phyloP scores from a whole-genome alignment of 2,797 vertebrate species.

The Lates japonicus region DNA sequence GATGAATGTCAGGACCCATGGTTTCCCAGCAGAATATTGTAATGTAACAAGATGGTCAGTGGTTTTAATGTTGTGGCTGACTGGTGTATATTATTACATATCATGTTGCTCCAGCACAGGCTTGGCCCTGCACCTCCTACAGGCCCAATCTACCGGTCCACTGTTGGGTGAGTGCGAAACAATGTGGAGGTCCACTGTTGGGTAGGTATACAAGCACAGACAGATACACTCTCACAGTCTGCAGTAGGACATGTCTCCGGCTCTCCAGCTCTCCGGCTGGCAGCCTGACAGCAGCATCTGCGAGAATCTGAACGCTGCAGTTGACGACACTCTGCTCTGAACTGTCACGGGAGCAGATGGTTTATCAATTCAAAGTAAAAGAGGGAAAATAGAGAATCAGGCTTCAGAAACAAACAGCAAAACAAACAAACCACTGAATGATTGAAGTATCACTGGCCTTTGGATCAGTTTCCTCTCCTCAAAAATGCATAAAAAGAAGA shows the following conservation, averaged over 20 bases:
- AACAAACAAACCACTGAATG: slow-evolving; percentile 40
- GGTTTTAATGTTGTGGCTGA: too few species aligned
- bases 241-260: slow-evolving; percentile 38
- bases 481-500: slow-evolving; percentile 58
- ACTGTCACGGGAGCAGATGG: slow-evolving; percentile 77
- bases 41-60: too few species aligned
- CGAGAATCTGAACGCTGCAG: slow-evolving; percentile 33
- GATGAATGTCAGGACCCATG: too few species aligned
- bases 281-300: slow-evolving; percentile 78
- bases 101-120: background rate
- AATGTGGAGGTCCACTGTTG: background rate
- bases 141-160: background rate
- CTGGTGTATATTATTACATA: too few species aligned
- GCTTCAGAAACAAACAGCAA: slow-evolving; percentile 44
- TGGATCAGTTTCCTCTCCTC: slow-evolving; percentile 49
- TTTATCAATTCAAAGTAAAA: slow-evolving; percentile 68
- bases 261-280: slow-evolving; percentile 58
- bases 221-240: background rate
- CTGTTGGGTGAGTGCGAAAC: background rate
- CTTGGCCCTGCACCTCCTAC: background rate
- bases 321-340: slow-evolving; percentile 66
- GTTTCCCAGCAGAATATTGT: too few species aligned
- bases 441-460: slow-evolving; percentile 54
- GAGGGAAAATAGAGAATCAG: slow-evolving; percentile 26
- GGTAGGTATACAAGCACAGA: background rate